A percentile compares a stretch with the other conserved stretches of the same genome.
Evolutionary conservation across 2,888 invertebrate species (phyloP).

Genomic region (Pandemis corylana): DNA sequence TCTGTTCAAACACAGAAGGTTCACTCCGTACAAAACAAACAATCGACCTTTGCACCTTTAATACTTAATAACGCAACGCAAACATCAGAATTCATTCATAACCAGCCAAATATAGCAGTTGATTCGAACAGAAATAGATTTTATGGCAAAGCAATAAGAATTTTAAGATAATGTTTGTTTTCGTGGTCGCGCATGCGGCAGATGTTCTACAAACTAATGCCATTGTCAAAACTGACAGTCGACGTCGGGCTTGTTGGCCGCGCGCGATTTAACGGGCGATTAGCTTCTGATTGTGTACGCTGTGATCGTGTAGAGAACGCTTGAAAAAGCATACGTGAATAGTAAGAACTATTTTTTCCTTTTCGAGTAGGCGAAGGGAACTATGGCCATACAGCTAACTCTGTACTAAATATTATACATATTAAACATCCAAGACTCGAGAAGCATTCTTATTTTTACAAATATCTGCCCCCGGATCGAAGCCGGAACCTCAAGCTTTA

Average conservation of each 20-base stretch:
- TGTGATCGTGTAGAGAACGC: neutral
- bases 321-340: too few species aligned
- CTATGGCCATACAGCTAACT: too few species aligned
- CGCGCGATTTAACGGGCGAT: neutral
- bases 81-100: neutral
- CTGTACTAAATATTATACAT: too few species aligned
- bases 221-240: neutral
- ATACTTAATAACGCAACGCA: neutral
- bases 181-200: neutral
- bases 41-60: neutral
- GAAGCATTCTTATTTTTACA: too few species aligned
- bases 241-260: neutral
- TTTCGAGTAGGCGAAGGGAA: too few species aligned
- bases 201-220: neutral
- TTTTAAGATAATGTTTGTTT: neutral
- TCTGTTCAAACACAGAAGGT: conserved; percentile 1
- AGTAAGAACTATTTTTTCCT: too few species aligned
- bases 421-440: too few species aligned
- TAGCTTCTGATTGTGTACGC: neutral
- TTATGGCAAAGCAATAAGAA: neutral
- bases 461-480: too few species aligned
- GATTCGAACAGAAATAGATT: neutral
- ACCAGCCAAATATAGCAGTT: neutral
- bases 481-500: too few species aligned
- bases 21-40: neutral